Conservation (phyloP, 2,797 vertebrate genomes). For the Mormyrus proboscirostris region DNA sequence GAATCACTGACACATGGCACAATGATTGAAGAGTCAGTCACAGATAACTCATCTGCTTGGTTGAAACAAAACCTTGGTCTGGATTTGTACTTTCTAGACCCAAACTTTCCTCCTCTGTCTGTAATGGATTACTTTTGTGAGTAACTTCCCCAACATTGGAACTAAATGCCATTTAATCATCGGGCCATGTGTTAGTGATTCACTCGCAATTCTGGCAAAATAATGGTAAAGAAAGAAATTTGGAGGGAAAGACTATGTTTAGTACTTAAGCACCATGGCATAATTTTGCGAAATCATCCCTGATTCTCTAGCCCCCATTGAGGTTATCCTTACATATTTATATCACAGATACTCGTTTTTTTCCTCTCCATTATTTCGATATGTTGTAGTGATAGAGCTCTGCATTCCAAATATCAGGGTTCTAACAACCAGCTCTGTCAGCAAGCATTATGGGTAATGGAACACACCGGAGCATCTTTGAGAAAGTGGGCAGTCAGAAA, state of each 20-base stretch:
- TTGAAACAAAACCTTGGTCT: background rate
- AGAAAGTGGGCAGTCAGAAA: background rate
- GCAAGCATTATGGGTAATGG: background rate
- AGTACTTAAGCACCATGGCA: background rate
- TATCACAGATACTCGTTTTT: background rate
- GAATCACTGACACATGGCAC: background rate
- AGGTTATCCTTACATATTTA: background rate
- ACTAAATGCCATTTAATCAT: background rate
- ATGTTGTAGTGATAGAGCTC: background rate
- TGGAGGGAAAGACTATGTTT: background rate
- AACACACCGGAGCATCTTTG: background rate
- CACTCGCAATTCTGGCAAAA: background rate
- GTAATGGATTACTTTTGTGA: background rate
- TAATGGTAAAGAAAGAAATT: background rate
- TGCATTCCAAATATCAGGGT: background rate
- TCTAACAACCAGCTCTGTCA: background rate
- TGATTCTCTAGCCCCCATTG: background rate
- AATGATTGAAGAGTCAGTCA: background rate
- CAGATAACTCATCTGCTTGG: background rate
- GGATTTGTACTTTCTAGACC: background rate
- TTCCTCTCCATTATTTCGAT: background rate
- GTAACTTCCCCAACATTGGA: background rate
- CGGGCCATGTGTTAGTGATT: background rate
- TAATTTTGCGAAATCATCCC: background rate
- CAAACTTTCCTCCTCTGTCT: background rate